Conservation (phyloP, 1,140 invertebrate genomes). For the Diabrotica virgifera region DNA sequence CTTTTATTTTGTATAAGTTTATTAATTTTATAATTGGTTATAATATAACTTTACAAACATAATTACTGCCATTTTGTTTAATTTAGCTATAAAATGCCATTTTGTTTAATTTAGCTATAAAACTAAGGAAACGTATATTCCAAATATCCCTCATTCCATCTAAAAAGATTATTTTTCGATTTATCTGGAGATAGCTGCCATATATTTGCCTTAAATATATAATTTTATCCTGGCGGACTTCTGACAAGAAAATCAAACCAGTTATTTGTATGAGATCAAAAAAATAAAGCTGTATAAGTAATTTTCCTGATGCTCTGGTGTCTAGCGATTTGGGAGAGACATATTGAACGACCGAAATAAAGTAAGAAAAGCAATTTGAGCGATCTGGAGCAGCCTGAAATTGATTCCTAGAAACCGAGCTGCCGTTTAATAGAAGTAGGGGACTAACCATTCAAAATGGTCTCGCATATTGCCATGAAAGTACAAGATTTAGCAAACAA, state of each 20-base stretch:
- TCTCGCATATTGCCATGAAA: background rate
- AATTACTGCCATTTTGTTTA: too few species aligned
- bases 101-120: too few species aligned
- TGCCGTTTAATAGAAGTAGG: slow-evolving; percentile 12
- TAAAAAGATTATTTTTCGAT: too few species aligned
- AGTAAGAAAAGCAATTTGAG: slow-evolving; percentile 39
- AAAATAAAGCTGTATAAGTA: slow-evolving; percentile 9
- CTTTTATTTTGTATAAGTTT: too few species aligned
- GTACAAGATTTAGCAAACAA: background rate
- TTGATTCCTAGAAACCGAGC: slow-evolving; percentile 23
- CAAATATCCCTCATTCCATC: too few species aligned
- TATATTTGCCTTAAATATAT: too few species aligned
- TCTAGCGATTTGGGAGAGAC: slow-evolving; percentile 30
- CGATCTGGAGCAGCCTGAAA: slow-evolving; percentile 31
- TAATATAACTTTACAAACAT: too few species aligned
- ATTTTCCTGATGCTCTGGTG: slow-evolving; percentile 18
- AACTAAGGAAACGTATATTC: too few species aligned
- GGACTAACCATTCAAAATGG: background rate
- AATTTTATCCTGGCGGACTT: too few species aligned
- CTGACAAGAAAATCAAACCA: slow-evolving; percentile 1
- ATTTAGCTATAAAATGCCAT: too few species aligned
- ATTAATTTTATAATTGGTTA: too few species aligned
- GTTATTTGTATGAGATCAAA: background rate
- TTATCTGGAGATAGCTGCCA: too few species aligned
- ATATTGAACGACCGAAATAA: slow-evolving; percentile 38